Base-by-base conservation (phyloP, 1,140 invertebrate genomes). In the Pogonognathellus flavescens region DNA sequence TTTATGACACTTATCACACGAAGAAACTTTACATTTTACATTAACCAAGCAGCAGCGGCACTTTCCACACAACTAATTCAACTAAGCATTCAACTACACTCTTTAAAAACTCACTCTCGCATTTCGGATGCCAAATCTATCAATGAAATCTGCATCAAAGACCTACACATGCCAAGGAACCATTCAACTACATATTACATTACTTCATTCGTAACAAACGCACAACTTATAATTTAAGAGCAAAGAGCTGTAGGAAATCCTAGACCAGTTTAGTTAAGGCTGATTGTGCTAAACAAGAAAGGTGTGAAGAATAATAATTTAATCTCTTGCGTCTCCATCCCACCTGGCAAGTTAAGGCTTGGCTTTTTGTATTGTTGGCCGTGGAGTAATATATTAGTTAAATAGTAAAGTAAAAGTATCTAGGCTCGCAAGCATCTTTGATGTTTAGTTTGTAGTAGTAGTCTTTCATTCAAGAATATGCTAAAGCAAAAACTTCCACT, bases 221-320 rank as follows among this genome's bases (percentile, higher is more conserved):
- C 59, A 60, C 5, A 20, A 8, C 18, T 60, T 8, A 76, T 49
- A 76, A 49, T 49, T 13, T 50, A 49, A 76, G 18, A n/a, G 70
- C 70, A 76, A 41, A 76, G 70, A 76, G 70, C 70, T 50, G 22
- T 76, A 76, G 70, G 70, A 76, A 49, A 31, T 76, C 70, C 25
- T n/a, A 76, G 70, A 76, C 70, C 70, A 76, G 70, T 76, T 76
- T 50, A 76, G 70, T 13, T n/a, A 10, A 41, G 14, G 70, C n/a
- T 49, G n/a, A 31, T 31, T 31, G 70, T 41, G 16, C 70, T 76
- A 76, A 76, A 76, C 70, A 31, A 76, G 70, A 76, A 76, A 76
- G 70, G 70, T 76, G 70, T 76, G 70, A 76, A 76, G 70, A 76
- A 76, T 76, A 76, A 76, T 76, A 76, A 76, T 76, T 76, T 76